These are phyloP conservation scores for Sogatella furcifera DNA, from an alignment of 1,140 invertebrate genomes.

Conservation along the genomic window DNA sequence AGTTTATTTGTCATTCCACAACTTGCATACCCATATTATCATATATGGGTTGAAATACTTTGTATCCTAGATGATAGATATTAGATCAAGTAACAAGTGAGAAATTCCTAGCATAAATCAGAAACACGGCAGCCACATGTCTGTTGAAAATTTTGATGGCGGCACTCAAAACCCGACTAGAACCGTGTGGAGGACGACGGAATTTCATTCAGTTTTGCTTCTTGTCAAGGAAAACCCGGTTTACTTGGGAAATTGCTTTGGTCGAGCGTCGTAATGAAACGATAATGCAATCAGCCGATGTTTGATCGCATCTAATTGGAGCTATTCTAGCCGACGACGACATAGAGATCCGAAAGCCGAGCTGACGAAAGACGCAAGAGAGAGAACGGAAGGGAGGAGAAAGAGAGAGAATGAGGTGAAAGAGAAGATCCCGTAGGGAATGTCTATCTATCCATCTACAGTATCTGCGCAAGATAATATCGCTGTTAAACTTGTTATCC, in stretches of 20 bases:
- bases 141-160: no score
- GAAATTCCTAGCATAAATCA: no score
- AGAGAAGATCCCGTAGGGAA: background rate
- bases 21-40: no score
- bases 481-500: no score
- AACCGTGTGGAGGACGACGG: no score
- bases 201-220: no score
- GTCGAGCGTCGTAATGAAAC: background rate
- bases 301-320: background rate
- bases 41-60: no score
- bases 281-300: background rate
- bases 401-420: background rate
- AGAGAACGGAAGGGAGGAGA: background rate
- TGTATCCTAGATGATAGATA: no score
- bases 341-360: background rate
- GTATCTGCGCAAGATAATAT: background rate
- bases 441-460: constrained; percentile 4
- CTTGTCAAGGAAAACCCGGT: background rate
- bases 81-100: no score
- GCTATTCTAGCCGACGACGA: background rate
- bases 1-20: no score
- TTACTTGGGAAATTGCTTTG: background rate
- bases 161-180: no score
- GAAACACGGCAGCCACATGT: no score
- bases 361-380: background rate